These are phyloP conservation scores for Esox niger DNA, from an alignment of 2,113 vertebrate species.

Conservation along the genomic window DNA sequence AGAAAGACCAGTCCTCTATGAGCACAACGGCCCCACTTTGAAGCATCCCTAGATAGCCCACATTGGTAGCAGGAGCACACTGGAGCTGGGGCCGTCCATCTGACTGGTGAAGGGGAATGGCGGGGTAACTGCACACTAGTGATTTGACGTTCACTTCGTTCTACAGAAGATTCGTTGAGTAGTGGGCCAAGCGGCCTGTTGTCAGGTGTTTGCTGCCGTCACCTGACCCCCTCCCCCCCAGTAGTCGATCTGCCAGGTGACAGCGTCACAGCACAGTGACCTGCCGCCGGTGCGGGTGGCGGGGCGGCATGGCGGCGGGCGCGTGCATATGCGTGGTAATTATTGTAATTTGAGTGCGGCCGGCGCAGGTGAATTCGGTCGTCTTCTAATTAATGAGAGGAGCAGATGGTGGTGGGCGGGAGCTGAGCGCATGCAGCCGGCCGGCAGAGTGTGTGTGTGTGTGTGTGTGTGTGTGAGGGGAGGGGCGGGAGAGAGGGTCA, in stretches of 20 bases:
- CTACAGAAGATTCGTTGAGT: neutral
- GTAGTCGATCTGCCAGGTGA: neutral
- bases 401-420: conserved; percentile 78
- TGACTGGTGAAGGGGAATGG: too few species aligned
- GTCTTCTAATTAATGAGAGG: conserved; percentile 74
- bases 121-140: neutral
- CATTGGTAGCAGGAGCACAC: neutral
- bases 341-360: conserved; percentile 75
- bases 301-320: conserved; percentile 8
- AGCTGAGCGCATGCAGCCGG: conserved; percentile 53
- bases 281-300: conserved; percentile 3
- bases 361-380: conserved; percentile 77
- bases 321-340: conserved; percentile 61
- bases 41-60: neutral
- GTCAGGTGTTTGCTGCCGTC: too few species aligned
- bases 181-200: neutral
- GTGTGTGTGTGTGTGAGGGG: neutral
- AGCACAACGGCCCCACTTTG: neutral
- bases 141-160: neutral
- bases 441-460: conserved; percentile 12
- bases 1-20: neutral
- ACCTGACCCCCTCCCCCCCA: too few species aligned
- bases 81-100: too few species aligned
- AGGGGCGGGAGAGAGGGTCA: conserved; percentile 52
- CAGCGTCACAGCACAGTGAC: conserved; percentile 4